Conservation (phyloP, 2,888 invertebrate species). For the Acronicta alni region DNA sequence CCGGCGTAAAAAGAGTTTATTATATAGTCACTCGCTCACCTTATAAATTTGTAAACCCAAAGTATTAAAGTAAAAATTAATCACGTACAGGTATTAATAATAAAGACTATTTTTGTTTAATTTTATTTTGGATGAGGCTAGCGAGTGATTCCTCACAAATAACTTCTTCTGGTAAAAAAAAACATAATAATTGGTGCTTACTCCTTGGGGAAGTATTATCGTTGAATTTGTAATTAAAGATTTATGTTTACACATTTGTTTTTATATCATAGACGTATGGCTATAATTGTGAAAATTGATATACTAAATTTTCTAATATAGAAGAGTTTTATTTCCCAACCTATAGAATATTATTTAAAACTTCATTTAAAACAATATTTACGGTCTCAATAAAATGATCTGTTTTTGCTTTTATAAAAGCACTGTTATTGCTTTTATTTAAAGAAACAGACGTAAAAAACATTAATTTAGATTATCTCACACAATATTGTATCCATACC, state of each 20-base stretch:
- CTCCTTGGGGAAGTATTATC: slow-evolving; percentile 74
- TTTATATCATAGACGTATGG: slow-evolving; percentile 75
- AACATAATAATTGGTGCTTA: slow-evolving; percentile 72
- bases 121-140: slow-evolving; percentile 47
- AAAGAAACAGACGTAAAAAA: too few relatives aligned
- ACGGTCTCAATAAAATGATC: too few relatives aligned
- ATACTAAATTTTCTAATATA: slow-evolving; percentile 86
- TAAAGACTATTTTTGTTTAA: slow-evolving; percentile 45
- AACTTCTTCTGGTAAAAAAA: slow-evolving; percentile 37
- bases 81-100: slow-evolving; percentile 46
- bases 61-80: slow-evolving; percentile 45
- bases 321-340: slow-evolving; percentile 70
- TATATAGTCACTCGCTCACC: slow-evolving; percentile 47
- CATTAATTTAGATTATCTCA: too few relatives aligned
- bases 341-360: slow-evolving; percentile 2
- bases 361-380: too few relatives aligned
- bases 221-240: slow-evolving; percentile 75
- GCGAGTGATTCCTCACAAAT: slow-evolving; percentile 51
- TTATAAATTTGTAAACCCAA: slow-evolving; percentile 24
- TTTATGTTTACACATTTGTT: slow-evolving; percentile 78
- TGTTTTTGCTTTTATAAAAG: too few relatives aligned
- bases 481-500: too few relatives aligned
- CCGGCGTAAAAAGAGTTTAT: slow-evolving; percentile 25
- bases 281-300: slow-evolving; percentile 83
- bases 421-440: too few relatives aligned